Conservation (phyloP, 2,797 vertebrate genomes). For the Pseudomugil tenellus region DNA sequence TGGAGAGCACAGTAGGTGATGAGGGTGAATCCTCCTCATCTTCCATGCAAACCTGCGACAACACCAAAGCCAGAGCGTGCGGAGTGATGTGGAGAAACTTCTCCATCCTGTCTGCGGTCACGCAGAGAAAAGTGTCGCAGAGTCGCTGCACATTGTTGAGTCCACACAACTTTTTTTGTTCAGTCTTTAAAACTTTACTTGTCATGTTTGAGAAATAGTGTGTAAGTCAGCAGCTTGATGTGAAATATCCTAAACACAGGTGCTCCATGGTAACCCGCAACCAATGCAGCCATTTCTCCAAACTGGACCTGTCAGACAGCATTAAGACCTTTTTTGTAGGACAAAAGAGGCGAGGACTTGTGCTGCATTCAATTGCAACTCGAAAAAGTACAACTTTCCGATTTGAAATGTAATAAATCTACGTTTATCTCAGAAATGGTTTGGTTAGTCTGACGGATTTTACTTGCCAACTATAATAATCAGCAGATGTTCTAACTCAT, state of each 20-base stretch:
- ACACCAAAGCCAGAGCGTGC: constrained; percentile 92
- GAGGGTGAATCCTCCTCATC: constrained; percentile 43
- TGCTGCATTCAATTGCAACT: constrained; percentile 66
- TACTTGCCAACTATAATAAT: not conserved
- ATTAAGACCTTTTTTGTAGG: constrained; percentile 40
- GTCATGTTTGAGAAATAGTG: not conserved
- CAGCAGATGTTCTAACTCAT: not conserved
- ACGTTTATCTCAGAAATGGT: not conserved
- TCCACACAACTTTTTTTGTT: not conserved
- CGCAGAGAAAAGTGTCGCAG: not conserved
- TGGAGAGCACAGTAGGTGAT: constrained; percentile 20
- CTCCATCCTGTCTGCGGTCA: constrained; percentile 76
- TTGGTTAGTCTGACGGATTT: not conserved
- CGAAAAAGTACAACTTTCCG: constrained; percentile 35
- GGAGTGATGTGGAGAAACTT: constrained; percentile 89
- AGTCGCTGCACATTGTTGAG: not conserved
- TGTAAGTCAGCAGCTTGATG: not conserved
- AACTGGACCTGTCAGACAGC: constrained; percentile 49
- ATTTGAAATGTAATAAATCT: not conserved
- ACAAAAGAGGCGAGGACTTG: constrained; percentile 54
- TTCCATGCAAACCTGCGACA: constrained; percentile 76
- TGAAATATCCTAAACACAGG: constrained; percentile 22
- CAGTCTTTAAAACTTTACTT: not conserved
- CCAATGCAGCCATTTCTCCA: constrained; percentile 23
- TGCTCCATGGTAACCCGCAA: constrained; percentile 36